Evolutionary conservation across 2,113 vertebrate genomes (phyloP).

Genomic region (Fregata magnificens): DNA sequence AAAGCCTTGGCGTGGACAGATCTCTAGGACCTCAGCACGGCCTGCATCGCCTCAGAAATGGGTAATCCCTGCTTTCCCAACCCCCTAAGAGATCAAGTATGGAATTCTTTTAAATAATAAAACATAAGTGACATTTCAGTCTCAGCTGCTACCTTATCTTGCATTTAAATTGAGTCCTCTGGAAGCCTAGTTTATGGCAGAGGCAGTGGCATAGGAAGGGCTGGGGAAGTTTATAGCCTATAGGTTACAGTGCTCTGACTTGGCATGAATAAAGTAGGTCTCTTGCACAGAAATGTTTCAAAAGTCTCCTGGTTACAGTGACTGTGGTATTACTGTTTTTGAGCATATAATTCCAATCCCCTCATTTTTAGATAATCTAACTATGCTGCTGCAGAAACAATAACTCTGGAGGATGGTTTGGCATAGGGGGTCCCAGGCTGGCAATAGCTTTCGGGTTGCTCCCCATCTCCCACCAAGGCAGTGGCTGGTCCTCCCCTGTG

Average conservation of each 20-base stretch:
- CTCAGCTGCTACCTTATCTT: background rate
- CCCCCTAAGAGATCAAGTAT: constrained; percentile 37
- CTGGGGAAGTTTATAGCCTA: background rate
- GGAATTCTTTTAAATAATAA: background rate
- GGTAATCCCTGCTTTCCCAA: background rate
- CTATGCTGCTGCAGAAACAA: background rate
- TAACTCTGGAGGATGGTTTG: background rate
- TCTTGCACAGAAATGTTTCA: background rate
- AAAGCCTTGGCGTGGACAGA: background rate
- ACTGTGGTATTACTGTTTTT: background rate
- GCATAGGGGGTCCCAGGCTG: accelerated
- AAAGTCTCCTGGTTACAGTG: background rate
- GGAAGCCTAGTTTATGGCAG: background rate
- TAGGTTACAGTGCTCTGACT: background rate
- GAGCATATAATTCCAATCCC: background rate
- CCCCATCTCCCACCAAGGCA: accelerated
- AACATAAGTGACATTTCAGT: background rate
- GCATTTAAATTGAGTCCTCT: background rate
- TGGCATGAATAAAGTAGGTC: background rate
- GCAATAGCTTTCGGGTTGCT: accelerated
- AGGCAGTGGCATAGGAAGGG: background rate
- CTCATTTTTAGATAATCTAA: background rate
- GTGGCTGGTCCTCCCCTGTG: background rate
- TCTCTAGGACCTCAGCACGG: background rate
- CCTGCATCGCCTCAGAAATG: background rate